Conservation (phyloP, 1,140 invertebrate genomes). For the Zaprionus tsacasi region DNA sequence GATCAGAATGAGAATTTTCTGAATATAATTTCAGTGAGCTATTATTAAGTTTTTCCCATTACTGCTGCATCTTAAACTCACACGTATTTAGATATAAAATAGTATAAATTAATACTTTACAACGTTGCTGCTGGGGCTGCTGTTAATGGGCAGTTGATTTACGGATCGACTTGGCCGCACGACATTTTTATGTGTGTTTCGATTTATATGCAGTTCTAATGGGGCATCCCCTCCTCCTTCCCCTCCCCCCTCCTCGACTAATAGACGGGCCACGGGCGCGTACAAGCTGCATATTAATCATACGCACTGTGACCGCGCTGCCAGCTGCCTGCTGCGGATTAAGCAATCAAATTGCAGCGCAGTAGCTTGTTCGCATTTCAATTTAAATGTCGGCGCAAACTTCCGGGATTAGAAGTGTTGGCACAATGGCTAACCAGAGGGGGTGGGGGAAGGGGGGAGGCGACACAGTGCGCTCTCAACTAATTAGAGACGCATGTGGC, state of each 20-base stretch:
- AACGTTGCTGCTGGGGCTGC: conserved; percentile 26
- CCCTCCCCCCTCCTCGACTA: no score
- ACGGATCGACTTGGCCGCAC: conserved; percentile 46
- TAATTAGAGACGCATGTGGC: conserved; percentile 76
- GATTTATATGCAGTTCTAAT: conserved; percentile 74
- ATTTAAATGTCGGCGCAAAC: conserved; percentile 68
- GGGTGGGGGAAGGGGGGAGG: rapidly evolving
- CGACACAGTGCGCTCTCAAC: conserved; percentile 40
- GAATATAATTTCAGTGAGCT: conserved; percentile 23
- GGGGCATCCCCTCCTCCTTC: conserved; percentile 15
- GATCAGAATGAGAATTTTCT: conserved; percentile 8
- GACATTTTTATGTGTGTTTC: conserved; percentile 73
- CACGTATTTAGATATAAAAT: conserved; percentile 32
- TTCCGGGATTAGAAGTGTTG: conserved; percentile 63
- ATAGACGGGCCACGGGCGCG: conserved; percentile 7
- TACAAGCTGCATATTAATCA: conserved; percentile 64
- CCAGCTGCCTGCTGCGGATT: conserved; percentile 34
- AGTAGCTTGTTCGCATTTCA: conserved; percentile 45
- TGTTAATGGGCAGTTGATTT: conserved; percentile 73
- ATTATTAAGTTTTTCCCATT: conserved; percentile 12
- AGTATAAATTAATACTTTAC: conserved; percentile 46
- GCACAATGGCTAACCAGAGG: not conserved
- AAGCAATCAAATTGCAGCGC: conserved; percentile 66
- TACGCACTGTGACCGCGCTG: conserved; percentile 50
- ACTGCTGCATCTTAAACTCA: conserved; percentile 12